Base-by-base conservation (phyloP, 2,888 invertebrate genomes). In the Trichogramma evanescens region DNA sequence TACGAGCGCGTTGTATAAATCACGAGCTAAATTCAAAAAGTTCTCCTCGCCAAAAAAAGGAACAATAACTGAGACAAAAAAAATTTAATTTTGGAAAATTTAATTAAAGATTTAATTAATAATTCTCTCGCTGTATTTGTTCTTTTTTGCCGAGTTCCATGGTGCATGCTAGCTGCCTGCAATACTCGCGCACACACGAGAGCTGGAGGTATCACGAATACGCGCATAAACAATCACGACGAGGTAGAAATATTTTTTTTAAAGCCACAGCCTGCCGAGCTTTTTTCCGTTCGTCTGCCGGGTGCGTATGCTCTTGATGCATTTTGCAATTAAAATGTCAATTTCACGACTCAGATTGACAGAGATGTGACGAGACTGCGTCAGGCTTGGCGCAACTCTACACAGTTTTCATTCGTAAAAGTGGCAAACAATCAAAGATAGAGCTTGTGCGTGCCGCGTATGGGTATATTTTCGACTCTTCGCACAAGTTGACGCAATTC, bases 321-420 rank as follows among this genome's bases (percentile, higher is more conserved):
- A 57, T 63, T 59, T 56, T 51, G 53, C 62, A 64, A 64, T 64
- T 62, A 62, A 64, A 64, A 64, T 64, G 64, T 60, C 62, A 64
- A 63, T 63, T 63, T 43, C 50, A 57, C 58, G 55, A 41, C 39
- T 38, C 38, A 10, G 4, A 42, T 41, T 10, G 6, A 39, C 26
- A 26, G 26, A 26, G 26, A 26, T 26, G 26, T 26, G 26, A 26
- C 2, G 45, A 41, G 42, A 6, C 8, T 10, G 43, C 43, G 5
- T 41, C 46, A 5, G 51, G 46, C 4, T 26, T 8, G 44, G 13
- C 3, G 10, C 10, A 43, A 8, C 51, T 13, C 38, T 50, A 58
- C 60, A 40, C n/a, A 6, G 41, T 10, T 40, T 60, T 60, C 60
- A 58, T 63, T 63, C 60, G 63, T 63, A 57, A 63, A 60, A 60